phyloP scores from a whole-genome alignment of 2,888 invertebrate species.

The Drepanosiphum platanoidis region DNA sequence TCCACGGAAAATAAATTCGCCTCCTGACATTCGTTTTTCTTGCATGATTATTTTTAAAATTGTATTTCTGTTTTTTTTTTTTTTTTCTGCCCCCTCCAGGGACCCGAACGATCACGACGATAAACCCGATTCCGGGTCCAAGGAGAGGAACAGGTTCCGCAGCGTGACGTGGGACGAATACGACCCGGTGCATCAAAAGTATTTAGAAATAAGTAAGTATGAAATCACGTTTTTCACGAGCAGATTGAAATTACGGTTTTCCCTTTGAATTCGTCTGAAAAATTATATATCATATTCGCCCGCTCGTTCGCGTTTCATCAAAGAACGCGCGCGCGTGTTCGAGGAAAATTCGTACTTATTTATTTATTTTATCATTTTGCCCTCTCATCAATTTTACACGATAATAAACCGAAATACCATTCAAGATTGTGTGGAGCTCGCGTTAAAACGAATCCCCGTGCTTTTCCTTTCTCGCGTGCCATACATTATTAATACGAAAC shows the following conservation, averaged over 20 bases:
- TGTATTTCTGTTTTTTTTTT: constrained; percentile 47
- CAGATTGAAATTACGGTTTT: neutral
- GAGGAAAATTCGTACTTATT: neutral
- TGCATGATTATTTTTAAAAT: constrained; percentile 57
- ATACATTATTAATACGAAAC: constrained; percentile 10
- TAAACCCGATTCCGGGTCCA: constrained; percentile 79
- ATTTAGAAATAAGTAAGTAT: constrained; percentile 88
- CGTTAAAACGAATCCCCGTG: neutral
- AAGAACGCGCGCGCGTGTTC: too few relatives aligned
- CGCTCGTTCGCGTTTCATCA: neutral
- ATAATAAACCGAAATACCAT: constrained; percentile 21
- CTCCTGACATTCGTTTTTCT: constrained; percentile 56
- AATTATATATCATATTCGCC: neutral
- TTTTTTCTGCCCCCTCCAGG: constrained; percentile 70
- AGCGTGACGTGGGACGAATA: constrained; percentile 91
- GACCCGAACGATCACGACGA: constrained; percentile 83
- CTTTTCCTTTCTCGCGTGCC: neutral
- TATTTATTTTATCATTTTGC: constrained; percentile 27
- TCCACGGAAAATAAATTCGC: constrained; percentile 55
- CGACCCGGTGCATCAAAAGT: constrained; percentile 91
- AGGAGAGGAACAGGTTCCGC: constrained; percentile 85
- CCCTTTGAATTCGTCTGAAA: neutral
- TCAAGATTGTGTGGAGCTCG: neutral
- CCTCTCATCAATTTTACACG: constrained; percentile 11
- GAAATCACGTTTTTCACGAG: constrained; percentile 1